Evolutionary conservation across 2,797 vertebrate species (phyloP), one percentile per base, ranked within the genome.

Genomic region (Podargus strigoides): DNA sequence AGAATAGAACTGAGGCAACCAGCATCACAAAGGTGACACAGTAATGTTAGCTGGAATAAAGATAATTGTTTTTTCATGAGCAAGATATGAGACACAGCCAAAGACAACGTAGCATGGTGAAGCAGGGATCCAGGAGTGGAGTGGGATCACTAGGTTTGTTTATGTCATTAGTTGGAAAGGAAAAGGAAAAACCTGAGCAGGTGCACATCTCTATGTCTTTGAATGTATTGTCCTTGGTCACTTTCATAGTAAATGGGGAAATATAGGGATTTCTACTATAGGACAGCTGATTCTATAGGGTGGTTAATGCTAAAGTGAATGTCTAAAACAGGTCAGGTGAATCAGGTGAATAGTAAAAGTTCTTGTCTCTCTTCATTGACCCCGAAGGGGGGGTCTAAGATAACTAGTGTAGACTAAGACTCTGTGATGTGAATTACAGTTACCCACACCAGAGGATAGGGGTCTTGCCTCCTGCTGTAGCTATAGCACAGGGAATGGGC

Each of bases 41-140:
- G 46, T n/a, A 81, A 5, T 0, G 0, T 52, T 7, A 56, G 13
- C 12, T 80, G 34, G 37, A 50, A 70, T 36, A 46, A 6, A 63
- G 42, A 42, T 27, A 42, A 46, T 17, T 41, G 12, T 6, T 50
- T 70, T 70, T 62, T 55, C 22, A 5, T 17, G 37, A 56, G 42
- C 53, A 23, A 62, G 20, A 13, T 21, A 6, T 3, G 32, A 41
- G 41, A 27, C 30, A 24, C 19, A 18, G 42, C 17, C 60, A 46
- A 73, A 82, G 37, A 47, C 0, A 5, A 36, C 12, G 22, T 4
- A 44, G 30, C n/a, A 46, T 0, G 4, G n/a, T n/a, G 19, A 46
- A 85, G 41, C 14, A 55, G 36, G 50, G 28, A 19, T 53, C 49
- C 34, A 41, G 37, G n/a, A 79, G 17, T 5, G 1, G 30, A 11